Base-by-base conservation (phyloP, 2,888 invertebrate genomes). In the Cancer borealis region DNA sequence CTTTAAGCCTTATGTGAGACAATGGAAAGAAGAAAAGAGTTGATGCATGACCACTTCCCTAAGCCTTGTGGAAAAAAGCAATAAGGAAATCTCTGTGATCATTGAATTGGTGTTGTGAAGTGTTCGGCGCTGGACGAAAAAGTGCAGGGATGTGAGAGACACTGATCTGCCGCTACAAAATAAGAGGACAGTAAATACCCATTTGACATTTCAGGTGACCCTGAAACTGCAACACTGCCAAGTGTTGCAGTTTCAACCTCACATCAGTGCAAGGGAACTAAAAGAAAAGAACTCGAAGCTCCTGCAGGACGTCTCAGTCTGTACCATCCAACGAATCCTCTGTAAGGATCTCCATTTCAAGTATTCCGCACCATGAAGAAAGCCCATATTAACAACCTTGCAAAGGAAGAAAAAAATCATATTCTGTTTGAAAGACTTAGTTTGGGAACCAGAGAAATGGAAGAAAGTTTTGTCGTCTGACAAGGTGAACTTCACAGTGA, bases 401-500 rank as follows among this genome's bases (percentile, higher is more conserved):
- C 84, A 73, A 87, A 12, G 17, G 54, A 84, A 26, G 49, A 12
- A 84, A 12, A 17, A 46, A n/a, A 26, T 91, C 12, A 12, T 17
- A 0, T 87, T 91, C 39, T 26, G 46, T 26, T 46, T 47, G 17
- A 92, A 92, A 46, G 88, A 92, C 17, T 17, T 60, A 5, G 30
- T 21, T 5, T 94, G 92, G 92, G 45, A 30, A 17, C 6, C 21
- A 8, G 47, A 87, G 12, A n/a, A 73, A 47, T 94, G 73, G 92
- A 54, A 66, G n/a, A 26, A 60, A 30, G 93, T 54, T 26, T 88
- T 93, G 21, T 93, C 87, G 60, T 21, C 45, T 30, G 54, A 84
- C 46, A 87, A 93, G 14, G 87, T 87, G 8, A 84, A 84, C 30
- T 93, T 93, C 87, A 14, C 12, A 21, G 46, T 92, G 4, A 87